Base-by-base conservation (phyloP, 2,797 vertebrate genomes). In the Enteromius afrohamiltoni region DNA sequence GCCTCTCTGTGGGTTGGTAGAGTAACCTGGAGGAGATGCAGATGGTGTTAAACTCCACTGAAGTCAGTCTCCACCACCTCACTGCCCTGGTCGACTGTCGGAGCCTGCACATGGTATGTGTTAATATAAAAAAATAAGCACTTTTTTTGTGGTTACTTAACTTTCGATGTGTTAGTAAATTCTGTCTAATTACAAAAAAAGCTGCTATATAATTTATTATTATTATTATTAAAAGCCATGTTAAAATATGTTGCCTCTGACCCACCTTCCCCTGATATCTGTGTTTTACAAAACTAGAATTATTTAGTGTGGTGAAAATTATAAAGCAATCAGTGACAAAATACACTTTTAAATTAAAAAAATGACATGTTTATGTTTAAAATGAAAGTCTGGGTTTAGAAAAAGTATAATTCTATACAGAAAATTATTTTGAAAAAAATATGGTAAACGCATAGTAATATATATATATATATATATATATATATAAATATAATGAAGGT, bases 41-140 rank as follows among this genome's bases (percentile, higher is more conserved):
- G 91, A 96, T 94, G 64, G 95, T 97, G 71, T 92, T 98, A 89
- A 99, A 99, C 77, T 93, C 95, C 91, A 99, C 97, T 0, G 98
- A 99, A 93, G 95, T 97, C 90, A 96, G 94, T 90, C 92, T 99
- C 58, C 98, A 99, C 93, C 98, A 98, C 90, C 95, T 99, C 90
- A 99, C 98, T 0, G 98, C 98, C 79, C 91, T 99, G 89, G 97
- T 99, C 80, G 98, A 99, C 93, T 99, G 98, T 68, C 97, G 97
- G 70, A 98, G 97, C 90, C 94, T 99, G 79, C 97, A 99, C 91
- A 94, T 99, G 98, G 98, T 99, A 94, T 95, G 42, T 75, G 31
- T 70, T 55, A 34, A 21, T 10, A 11, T 62, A 42, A 67, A 40
- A 40, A 68, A 13, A 19, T 71, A 42, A 78, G 5, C n/a, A 3